Percentiles rank a stretch among this genome's conserved stretches.
Conservation (phyloP, 2,888 invertebrate species). For the Drosophila planitibia region DNA sequence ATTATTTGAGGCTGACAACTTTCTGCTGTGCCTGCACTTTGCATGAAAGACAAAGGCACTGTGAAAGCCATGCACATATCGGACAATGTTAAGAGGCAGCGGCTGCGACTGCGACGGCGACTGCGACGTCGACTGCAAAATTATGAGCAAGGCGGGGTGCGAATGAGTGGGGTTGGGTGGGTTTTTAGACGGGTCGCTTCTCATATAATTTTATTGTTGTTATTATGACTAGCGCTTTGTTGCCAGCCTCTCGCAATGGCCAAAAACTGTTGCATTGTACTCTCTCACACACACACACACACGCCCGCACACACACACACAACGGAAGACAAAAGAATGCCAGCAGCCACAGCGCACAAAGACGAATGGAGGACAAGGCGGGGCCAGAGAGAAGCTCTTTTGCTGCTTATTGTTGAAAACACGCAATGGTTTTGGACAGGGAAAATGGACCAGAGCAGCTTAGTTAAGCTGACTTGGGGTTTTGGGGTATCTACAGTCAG, state of each 20-base stretch:
- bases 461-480: not conserved
- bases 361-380: not conserved
- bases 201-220: slow-evolving; percentile 56
- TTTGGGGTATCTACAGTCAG: slow-evolving; percentile 10
- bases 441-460: not conserved
- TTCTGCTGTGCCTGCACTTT: slow-evolving; percentile 53
- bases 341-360: slow-evolving; percentile 2
- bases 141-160: slow-evolving; percentile 1
- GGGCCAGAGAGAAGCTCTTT: slow-evolving; percentile 7
- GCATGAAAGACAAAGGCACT: slow-evolving; percentile 39
- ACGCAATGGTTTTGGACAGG: not conserved
- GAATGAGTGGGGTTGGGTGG: not conserved
- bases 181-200: slow-evolving; percentile 1
- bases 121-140: slow-evolving; percentile 14
- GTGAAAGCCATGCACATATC: slow-evolving; percentile 42
- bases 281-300: slow-evolving; percentile 23
- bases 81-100: slow-evolving; percentile 51
- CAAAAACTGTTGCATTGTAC: slow-evolving; percentile 73
- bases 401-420: slow-evolving; percentile 24
- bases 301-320: slow-evolving; percentile 21
- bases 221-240: slow-evolving; percentile 60
- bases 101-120: not conserved
- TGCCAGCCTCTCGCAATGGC: slow-evolving; percentile 42
- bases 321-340: slow-evolving; percentile 6
- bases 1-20: slow-evolving; percentile 4